Conservation (phyloP, 2,113 vertebrate genomes). For the Paraplagusia blochii region DNA sequence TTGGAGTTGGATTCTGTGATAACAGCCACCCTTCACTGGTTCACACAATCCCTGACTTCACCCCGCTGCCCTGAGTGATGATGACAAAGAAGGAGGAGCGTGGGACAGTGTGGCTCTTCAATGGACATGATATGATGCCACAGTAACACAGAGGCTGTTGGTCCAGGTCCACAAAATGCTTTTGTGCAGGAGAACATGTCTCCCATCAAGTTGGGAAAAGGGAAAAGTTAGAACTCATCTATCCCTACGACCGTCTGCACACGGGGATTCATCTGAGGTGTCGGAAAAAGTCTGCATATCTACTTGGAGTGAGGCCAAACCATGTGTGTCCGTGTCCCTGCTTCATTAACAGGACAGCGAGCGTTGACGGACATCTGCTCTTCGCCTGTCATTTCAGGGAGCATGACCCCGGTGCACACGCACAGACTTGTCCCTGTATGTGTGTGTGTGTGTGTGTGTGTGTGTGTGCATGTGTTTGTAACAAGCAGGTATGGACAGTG, state of each 20-base stretch:
- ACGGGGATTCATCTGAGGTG: not conserved
- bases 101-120: constrained; percentile 58
- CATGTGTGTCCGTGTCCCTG: constrained; percentile 43
- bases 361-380: constrained; percentile 71
- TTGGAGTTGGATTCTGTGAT: constrained; percentile 46
- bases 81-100: constrained; percentile 44
- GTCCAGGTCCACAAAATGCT: constrained; percentile 5
- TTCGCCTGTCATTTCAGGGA: constrained; percentile 58
- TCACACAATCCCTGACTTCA: constrained; percentile 64
- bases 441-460: constrained; percentile 25
- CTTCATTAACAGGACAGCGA: constrained; percentile 70
- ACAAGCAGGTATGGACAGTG: constrained; percentile 64
- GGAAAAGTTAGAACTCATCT: not conserved
- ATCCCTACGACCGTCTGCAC: not conserved
- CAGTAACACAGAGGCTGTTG: constrained; percentile 7
- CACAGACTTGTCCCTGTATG: constrained; percentile 20
- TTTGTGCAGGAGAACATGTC: constrained; percentile 4
- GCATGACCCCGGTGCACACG: constrained; percentile 47
- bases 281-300: too few relatives aligned
- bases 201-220: not conserved
- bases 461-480: constrained; percentile 25
- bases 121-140: constrained; percentile 43
- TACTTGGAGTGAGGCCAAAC: too few relatives aligned
- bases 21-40: constrained; percentile 60
- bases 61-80: constrained; percentile 33